These are phyloP conservation scores for Antennarius maculatus DNA, from an alignment of 2,797 vertebrate species.

Conservation along the genomic window DNA sequence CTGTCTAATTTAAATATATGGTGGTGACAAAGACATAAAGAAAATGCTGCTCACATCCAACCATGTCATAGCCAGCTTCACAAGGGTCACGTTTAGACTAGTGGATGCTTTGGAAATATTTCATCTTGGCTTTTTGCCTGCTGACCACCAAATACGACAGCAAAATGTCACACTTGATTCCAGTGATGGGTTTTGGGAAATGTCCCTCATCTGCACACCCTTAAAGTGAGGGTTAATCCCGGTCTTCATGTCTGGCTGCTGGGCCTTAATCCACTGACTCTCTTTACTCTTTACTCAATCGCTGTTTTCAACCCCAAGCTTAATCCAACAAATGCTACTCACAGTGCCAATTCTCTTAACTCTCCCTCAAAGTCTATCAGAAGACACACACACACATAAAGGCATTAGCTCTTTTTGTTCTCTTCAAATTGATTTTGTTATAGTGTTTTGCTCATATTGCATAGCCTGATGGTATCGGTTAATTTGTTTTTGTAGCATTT, in stretches of 20 bases:
- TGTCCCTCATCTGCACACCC: slow-evolving; percentile 43
- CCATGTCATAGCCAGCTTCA: slow-evolving; percentile 20
- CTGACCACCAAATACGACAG: background rate
- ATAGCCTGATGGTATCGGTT: slow-evolving; percentile 14
- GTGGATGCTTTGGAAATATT: slow-evolving; percentile 13
- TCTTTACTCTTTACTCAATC: slow-evolving; percentile 66
- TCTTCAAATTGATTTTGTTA: slow-evolving; percentile 23
- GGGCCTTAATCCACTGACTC: slow-evolving; percentile 68
- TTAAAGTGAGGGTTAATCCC: slow-evolving; percentile 70
- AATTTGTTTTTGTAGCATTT: slow-evolving; percentile 2
- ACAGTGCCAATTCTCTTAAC: slow-evolving; percentile 18
- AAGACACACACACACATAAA: slow-evolving; percentile 25
- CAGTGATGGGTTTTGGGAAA: slow-evolving; percentile 26
- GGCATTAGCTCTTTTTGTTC: slow-evolving; percentile 12
- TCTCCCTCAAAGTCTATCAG: slow-evolving; percentile 10
- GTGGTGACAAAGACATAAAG: slow-evolving; percentile 2
- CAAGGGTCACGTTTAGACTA: background rate
- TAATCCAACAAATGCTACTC: slow-evolving; percentile 54
- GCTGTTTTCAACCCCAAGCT: slow-evolving; percentile 66
- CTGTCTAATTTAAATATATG: slow-evolving; percentile 24
- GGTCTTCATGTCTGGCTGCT: slow-evolving; percentile 55
- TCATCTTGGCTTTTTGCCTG: slow-evolving; percentile 7
- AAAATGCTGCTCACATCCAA: slow-evolving; percentile 19
- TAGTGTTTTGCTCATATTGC: slow-evolving; percentile 26
- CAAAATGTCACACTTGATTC: slow-evolving; percentile 26